phyloP scores from a whole-genome alignment of 2,888 invertebrate genomes.

The Tryphoninae sp. region DNA sequence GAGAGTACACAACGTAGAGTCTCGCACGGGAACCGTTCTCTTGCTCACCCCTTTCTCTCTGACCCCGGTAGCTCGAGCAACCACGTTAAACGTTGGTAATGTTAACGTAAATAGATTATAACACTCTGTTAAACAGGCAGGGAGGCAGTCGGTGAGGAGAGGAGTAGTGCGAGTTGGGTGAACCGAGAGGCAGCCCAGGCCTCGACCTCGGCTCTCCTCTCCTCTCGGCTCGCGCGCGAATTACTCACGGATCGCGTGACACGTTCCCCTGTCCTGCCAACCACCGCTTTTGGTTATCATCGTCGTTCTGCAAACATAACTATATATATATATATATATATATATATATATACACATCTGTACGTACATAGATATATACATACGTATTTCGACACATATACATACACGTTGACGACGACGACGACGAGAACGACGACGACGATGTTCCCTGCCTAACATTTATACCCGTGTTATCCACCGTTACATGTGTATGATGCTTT shows the following conservation, averaged over 20 bases:
- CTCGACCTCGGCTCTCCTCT: constrained; percentile 68
- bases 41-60: constrained; percentile 68
- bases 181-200: constrained; percentile 64
- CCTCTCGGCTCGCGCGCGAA: constrained; percentile 77
- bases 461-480: constrained; percentile 16
- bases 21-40: constrained; percentile 62
- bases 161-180: constrained; percentile 62
- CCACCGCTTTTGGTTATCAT: constrained; percentile 79
- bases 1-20: constrained; percentile 55
- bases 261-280: constrained; percentile 75
- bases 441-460: constrained; percentile 67
- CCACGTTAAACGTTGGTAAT: constrained; percentile 81
- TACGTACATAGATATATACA: constrained; percentile 53
- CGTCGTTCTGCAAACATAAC: constrained; percentile 65
- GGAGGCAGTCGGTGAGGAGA: constrained; percentile 69
- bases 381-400: constrained; percentile 62
- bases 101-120: constrained; percentile 82
- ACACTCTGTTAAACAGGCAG: constrained; percentile 81
- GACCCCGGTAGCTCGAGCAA: constrained; percentile 76
- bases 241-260: constrained; percentile 81
- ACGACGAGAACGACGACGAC: constrained; percentile 64
- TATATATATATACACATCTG: constrained; percentile 11
- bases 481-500: constrained; percentile 42
- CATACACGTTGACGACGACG: constrained; percentile 31
- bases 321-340: constrained; percentile 16